Conservation (phyloP, 2,797 vertebrate species). For the Poliocrania exsul region DNA sequence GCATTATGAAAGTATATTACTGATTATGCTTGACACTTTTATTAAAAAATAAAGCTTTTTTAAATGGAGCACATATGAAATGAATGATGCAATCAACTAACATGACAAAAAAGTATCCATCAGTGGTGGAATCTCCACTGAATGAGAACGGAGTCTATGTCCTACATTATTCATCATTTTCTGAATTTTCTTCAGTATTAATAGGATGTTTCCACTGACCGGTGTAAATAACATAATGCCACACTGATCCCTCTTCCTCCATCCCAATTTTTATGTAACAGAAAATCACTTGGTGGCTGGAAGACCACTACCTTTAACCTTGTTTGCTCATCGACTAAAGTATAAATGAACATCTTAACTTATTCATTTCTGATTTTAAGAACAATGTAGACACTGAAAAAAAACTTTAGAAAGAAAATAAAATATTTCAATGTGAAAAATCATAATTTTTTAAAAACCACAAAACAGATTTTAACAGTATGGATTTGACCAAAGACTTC, state of each 20-base stretch:
- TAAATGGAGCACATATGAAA: background rate
- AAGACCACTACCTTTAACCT: background rate
- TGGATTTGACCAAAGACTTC: background rate
- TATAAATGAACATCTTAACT: background rate
- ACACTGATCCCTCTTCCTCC: background rate
- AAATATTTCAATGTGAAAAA: background rate
- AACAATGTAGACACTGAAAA: background rate
- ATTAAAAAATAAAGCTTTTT: background rate
- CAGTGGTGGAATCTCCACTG: background rate
- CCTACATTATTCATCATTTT: background rate
- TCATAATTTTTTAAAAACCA: fast-evolving
- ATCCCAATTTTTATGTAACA: background rate
- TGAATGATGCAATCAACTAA: background rate
- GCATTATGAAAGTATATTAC: background rate
- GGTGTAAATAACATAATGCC: background rate
- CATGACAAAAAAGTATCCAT: background rate
- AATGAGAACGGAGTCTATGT: background rate
- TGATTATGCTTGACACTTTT: background rate
- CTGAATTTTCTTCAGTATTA: background rate
- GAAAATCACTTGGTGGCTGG: background rate
- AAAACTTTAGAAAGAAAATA: background rate
- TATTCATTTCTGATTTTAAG: background rate
- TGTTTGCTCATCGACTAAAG: background rate
- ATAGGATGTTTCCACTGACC: background rate
- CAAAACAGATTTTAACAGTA: background rate